Conservation (phyloP, 2,888 invertebrate genomes). For the Pterobdella sp. region DNA sequence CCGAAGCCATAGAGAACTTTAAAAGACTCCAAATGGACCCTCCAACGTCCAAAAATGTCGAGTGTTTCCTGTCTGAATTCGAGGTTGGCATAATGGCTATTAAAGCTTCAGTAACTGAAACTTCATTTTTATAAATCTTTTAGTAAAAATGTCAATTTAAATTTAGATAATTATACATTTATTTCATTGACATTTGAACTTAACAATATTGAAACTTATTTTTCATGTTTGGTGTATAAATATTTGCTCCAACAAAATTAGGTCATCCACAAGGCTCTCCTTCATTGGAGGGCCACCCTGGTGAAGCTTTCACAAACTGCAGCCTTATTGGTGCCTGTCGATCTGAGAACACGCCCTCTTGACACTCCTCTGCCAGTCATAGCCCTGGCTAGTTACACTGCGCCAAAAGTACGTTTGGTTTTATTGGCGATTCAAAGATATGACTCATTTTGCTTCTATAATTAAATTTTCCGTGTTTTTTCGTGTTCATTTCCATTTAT, state of each 20-base stretch:
- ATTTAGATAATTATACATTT: too few relatives aligned
- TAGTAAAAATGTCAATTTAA: too few relatives aligned
- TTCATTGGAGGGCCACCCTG: constrained; percentile 38
- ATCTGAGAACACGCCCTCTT: constrained; percentile 33
- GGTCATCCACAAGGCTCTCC: constrained; percentile 34
- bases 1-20: constrained; percentile 31
- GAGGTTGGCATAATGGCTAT: background rate
- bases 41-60: constrained; percentile 31
- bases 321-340: constrained; percentile 35
- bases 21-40: constrained; percentile 31
- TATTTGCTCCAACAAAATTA: constrained; percentile 4
- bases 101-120: too few relatives aligned
- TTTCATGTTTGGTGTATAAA: background rate
- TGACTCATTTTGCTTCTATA: too few relatives aligned
- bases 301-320: constrained; percentile 34
- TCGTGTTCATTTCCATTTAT: too few relatives aligned
- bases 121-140: too few relatives aligned
- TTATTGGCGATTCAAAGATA: too few relatives aligned
- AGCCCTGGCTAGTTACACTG: constrained; percentile 33
- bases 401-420: background rate
- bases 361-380: constrained; percentile 33
- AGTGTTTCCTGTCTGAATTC: constrained; percentile 19
- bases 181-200: too few relatives aligned
- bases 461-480: too few relatives aligned
- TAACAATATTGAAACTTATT: background rate